Evolutionary conservation across 1,140 invertebrate genomes (phyloP).

Genomic region (Cydia splendana): DNA sequence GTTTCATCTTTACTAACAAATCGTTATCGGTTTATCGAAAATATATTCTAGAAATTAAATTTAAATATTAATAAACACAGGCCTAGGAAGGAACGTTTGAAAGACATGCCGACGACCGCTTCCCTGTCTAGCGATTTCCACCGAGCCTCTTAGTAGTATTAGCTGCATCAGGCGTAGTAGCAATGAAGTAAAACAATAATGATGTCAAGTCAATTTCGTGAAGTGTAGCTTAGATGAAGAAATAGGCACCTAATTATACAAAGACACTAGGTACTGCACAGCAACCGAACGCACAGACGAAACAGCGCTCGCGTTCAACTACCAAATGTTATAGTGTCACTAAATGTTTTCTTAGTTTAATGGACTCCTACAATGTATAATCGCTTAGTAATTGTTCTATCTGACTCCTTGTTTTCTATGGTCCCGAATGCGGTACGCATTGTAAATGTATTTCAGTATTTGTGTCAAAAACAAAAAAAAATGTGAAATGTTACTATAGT

Average conservation of each 20-base stretch:
- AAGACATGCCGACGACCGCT: slow-evolving; percentile 23
- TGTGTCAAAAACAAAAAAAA: slow-evolving; percentile 62
- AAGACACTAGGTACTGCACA: slow-evolving; percentile 3
- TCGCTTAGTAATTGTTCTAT: slow-evolving; percentile 28
- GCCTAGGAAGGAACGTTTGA: slow-evolving; percentile 25
- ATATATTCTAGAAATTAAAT: slow-evolving; percentile 25
- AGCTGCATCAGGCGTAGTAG: slow-evolving; percentile 15
- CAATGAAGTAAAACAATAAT: slow-evolving; percentile 12
- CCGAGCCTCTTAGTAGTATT: slow-evolving; percentile 21
- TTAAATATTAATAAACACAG: slow-evolving; percentile 21
- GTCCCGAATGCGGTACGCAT: slow-evolving; percentile 46
- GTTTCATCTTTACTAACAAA: slow-evolving; percentile 43
- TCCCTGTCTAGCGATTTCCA: slow-evolving; percentile 24
- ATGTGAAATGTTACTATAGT: slow-evolving; percentile 66
- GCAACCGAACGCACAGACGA: slow-evolving; percentile 9
- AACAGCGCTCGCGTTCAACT: slow-evolving; percentile 26
- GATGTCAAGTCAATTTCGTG: slow-evolving; percentile 25
- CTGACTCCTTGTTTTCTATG: slow-evolving; percentile 34
- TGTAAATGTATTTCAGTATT: slow-evolving; percentile 68
- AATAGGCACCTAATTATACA: slow-evolving; percentile 29
- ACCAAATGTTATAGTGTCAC: slow-evolving; percentile 22
- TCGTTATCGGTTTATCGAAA: slow-evolving; percentile 11
- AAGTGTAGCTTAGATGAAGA: slow-evolving; percentile 24
- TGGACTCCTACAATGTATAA: slow-evolving; percentile 32
- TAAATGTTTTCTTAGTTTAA: slow-evolving; percentile 30